These are phyloP conservation scores for Syrista parreyssii DNA, from an alignment of 2,888 invertebrate genomes.

Conservation along the genomic window DNA sequence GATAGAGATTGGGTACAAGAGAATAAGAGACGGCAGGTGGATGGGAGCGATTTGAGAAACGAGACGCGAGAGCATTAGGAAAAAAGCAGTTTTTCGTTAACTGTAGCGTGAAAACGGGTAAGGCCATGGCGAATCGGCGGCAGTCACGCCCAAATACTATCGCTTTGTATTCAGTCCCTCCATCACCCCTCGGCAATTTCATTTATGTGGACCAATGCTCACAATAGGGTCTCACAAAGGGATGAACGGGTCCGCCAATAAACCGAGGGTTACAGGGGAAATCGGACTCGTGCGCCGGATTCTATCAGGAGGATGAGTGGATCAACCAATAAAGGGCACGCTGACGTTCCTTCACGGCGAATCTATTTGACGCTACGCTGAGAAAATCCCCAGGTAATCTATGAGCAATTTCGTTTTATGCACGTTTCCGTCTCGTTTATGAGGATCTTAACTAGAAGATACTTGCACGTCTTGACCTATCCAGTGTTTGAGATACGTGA, in stretches of 20 bases:
- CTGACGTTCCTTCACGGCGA: constrained; percentile 21
- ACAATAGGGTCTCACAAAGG: constrained; percentile 57
- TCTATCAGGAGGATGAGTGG: constrained; percentile 58
- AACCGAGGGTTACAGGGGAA: constrained; percentile 57
- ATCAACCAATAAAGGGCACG: constrained; percentile 56
- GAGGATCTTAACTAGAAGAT: constrained; percentile 12
- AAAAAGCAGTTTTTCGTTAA: constrained; percentile 44
- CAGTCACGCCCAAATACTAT: constrained; percentile 59
- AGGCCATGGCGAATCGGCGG: constrained; percentile 55
- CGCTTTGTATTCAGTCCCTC: constrained; percentile 45
- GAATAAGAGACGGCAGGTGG: not conserved
- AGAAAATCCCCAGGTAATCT: constrained; percentile 30
- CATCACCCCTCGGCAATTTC: constrained; percentile 58
- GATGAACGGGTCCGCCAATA: constrained; percentile 60
- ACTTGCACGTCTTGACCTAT: not conserved
- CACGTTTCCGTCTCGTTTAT: constrained; percentile 19
- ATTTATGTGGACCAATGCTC: constrained; percentile 62
- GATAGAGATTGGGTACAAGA: not conserved
- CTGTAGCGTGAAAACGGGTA: constrained; percentile 54
- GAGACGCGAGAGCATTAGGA: not conserved
- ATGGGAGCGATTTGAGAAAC: not conserved
- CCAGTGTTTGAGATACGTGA: not conserved
- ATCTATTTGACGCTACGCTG: constrained; percentile 33
- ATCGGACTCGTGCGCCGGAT: constrained; percentile 57
- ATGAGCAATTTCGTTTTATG: constrained; percentile 20